phyloP scores from a whole-genome alignment of 2,113 vertebrate species.

The Atrichornis clamosus region DNA sequence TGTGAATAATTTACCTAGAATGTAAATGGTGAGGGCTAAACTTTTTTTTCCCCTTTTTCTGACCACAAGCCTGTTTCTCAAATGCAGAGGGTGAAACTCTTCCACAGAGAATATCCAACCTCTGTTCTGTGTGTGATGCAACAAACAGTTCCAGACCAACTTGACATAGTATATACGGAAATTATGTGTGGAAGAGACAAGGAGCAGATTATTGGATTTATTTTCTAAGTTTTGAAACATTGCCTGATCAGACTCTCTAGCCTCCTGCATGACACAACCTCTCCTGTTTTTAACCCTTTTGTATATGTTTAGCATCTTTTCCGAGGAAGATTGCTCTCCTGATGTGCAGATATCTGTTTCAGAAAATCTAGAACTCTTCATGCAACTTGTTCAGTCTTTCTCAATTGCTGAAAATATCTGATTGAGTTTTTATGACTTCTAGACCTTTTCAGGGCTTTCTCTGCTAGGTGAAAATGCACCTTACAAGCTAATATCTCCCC shows the following conservation, averaged over 20 bases:
- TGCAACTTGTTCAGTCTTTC: neutral
- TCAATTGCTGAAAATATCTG: neutral
- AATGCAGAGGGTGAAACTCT: neutral
- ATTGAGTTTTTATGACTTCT: neutral
- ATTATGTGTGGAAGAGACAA: neutral
- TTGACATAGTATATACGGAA: neutral
- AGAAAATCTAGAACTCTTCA: neutral
- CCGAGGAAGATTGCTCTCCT: neutral
- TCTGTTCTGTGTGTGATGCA: neutral
- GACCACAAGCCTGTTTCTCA: fast-evolving
- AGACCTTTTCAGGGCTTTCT: neutral
- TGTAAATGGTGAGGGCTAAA: neutral
- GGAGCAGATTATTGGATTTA: neutral
- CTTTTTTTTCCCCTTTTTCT: neutral
- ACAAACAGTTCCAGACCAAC: neutral
- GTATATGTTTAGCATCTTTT: neutral
- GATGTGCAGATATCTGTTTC: fast-evolving
- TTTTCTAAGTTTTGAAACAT: neutral
- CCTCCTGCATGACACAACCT: fast-evolving
- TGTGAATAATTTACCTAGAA: neutral
- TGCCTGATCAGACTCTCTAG: neutral
- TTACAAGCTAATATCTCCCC: neutral
- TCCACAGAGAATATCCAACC: neutral
- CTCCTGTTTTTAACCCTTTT: fast-evolving
- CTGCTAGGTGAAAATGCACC: neutral